These are phyloP conservation scores for Eutrigla gurnardus DNA, from an alignment of 2,797 vertebrate species.

Conservation along the genomic window DNA sequence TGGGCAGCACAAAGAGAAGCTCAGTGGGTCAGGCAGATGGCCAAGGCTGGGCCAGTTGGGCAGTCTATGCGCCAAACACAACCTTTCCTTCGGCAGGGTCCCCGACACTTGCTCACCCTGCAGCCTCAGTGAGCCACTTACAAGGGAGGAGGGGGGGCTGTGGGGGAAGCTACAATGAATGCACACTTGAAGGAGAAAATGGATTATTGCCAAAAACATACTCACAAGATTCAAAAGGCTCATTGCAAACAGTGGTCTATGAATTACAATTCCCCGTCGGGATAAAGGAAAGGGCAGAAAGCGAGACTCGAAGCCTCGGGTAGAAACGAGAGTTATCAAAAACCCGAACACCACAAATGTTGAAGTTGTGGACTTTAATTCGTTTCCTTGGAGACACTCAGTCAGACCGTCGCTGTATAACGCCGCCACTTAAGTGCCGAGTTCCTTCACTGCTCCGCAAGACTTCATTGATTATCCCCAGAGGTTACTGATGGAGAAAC, in stretches of 20 bases:
- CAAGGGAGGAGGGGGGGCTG: slow-evolving; percentile 1
- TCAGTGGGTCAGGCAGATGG: slow-evolving; percentile 77
- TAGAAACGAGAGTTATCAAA: slow-evolving; percentile 34
- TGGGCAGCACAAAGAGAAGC: slow-evolving; percentile 71
- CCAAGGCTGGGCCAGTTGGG: slow-evolving; percentile 67
- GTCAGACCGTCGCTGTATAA: slow-evolving; percentile 28
- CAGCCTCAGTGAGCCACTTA: slow-evolving; percentile 60
- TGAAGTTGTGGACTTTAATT: slow-evolving; percentile 21
- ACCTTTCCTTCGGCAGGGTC: slow-evolving; percentile 66
- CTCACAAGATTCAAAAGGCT: slow-evolving; percentile 8
- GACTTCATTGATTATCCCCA: slow-evolving; percentile 58
- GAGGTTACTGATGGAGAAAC: slow-evolving; percentile 45
- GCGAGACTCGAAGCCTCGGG: slow-evolving; percentile 18
- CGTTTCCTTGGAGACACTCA: slow-evolving; percentile 27
- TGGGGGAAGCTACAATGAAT: slow-evolving; percentile 23
- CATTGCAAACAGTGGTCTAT: slow-evolving; percentile 15
- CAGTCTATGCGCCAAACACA: slow-evolving; percentile 72
- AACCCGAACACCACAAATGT: slow-evolving; percentile 25
- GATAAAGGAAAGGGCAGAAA: background rate
- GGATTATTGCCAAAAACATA: slow-evolving; percentile 14
- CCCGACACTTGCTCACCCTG: slow-evolving; percentile 50
- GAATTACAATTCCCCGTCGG: slow-evolving; percentile 23
- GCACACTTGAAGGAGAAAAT: slow-evolving; percentile 25
- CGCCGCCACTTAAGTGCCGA: slow-evolving; percentile 13
- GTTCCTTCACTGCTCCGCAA: slow-evolving; percentile 13